phyloP scores from a whole-genome alignment of 2,888 invertebrate genomes.

The Anthophora plumipes region DNA sequence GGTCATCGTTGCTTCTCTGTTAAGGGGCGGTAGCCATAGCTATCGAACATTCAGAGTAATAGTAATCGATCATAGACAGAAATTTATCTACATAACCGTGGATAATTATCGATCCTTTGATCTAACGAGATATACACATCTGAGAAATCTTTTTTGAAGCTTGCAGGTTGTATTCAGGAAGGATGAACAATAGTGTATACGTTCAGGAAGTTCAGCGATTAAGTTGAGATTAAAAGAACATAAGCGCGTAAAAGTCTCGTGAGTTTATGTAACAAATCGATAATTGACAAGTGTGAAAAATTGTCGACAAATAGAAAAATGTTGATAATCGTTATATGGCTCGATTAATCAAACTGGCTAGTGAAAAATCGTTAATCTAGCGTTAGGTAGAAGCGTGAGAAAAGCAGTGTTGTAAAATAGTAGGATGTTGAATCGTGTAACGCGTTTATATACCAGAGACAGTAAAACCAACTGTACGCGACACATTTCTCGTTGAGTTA shows the following conservation, averaged over 20 bases:
- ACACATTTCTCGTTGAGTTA: conserved; percentile 25
- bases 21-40: conserved; percentile 30
- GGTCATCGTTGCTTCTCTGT: conserved; percentile 76
- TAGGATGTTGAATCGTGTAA: conserved; percentile 55
- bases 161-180: not conserved
- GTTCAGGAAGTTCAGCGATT: not conserved
- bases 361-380: not conserved
- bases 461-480: conserved; percentile 17
- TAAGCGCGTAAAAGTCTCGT: not conserved
- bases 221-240: not conserved
- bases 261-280: conserved; percentile 11
- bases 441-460: conserved; percentile 18
- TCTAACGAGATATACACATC: no score
- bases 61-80: conserved; percentile 24
- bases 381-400: conserved; percentile 4
- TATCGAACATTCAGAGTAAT: conserved; percentile 26
- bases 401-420: conserved; percentile 18
- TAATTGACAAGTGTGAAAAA: no score
- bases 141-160: no score
- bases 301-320: not conserved
- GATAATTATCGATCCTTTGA: conserved; percentile 31
- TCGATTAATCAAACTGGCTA: not conserved
- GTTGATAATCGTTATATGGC: conserved; percentile 4
- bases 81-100: conserved; percentile 12
- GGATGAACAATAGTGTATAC: not conserved